Conservation (phyloP, 1,140 invertebrate genomes). For the Drosophila lacertosa region DNA sequence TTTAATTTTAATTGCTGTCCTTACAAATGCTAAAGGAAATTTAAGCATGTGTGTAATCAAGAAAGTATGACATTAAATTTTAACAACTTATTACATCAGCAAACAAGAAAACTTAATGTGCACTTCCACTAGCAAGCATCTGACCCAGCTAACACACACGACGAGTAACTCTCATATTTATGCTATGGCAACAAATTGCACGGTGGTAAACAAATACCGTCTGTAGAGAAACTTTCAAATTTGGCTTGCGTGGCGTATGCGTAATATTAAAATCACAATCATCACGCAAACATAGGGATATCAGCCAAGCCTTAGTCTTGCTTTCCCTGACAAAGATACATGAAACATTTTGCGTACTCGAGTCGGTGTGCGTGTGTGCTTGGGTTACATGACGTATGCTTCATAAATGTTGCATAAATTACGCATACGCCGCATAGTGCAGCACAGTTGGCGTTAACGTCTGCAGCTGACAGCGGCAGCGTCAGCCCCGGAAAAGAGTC, state of each 20-base stretch:
- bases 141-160: neutral
- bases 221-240: constrained; percentile 40
- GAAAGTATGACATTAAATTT: too few species aligned
- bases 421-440: constrained; percentile 50
- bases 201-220: neutral
- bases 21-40: too few species aligned
- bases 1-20: too few species aligned
- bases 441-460: constrained; percentile 2
- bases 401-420: constrained; percentile 53
- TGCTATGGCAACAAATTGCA: too few species aligned
- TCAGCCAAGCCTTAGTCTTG: neutral
- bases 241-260: constrained; percentile 53
- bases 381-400: constrained; percentile 59
- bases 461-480: constrained; percentile 55
- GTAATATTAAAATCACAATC: constrained; percentile 46
- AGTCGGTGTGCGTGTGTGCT: constrained; percentile 20
- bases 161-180: too few species aligned
- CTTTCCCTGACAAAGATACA: constrained; percentile 37
- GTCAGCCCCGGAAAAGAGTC: constrained; percentile 33
- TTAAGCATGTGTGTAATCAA: too few species aligned
- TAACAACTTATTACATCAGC: too few species aligned
- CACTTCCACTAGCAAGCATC: too few species aligned
- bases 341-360: constrained; percentile 1
- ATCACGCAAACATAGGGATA: constrained; percentile 1
- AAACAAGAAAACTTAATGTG: too few species aligned